Percentiles rank a stretch among this genome's conserved stretches.
Evolutionary conservation across 2,113 vertebrate species (phyloP).

Genomic region (Stictonetta naevosa): DNA sequence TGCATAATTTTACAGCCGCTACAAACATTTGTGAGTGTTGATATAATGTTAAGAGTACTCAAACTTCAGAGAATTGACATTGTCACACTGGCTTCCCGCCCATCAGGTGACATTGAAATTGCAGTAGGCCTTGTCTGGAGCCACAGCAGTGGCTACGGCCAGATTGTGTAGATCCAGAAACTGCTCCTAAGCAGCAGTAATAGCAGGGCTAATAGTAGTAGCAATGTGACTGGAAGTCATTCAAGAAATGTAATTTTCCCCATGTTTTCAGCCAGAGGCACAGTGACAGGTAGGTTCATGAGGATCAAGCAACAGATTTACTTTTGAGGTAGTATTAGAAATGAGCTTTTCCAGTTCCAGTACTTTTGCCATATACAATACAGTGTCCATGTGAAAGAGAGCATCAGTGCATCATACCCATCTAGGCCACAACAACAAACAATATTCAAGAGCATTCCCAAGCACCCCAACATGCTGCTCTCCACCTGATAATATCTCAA

Average conservation of each 20-base stretch:
- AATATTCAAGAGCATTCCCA: not conserved
- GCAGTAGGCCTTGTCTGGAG: not conserved
- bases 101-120: not conserved
- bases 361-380: not conserved
- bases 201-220: not conserved
- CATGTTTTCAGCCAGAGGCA: not conserved
- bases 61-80: not conserved
- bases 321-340: not conserved
- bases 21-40: accelerated
- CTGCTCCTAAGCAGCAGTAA: not conserved
- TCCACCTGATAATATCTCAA: not conserved
- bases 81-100: not conserved
- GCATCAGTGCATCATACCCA: not conserved
- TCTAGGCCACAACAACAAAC: not conserved
- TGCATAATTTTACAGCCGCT: conserved; percentile 37
- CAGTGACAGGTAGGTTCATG: not conserved
- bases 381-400: not conserved
- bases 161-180: not conserved
- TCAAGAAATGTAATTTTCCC: not conserved
- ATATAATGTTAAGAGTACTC: not conserved
- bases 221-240: not conserved
- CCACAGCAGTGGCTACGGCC: not conserved
- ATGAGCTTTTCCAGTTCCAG: not conserved
- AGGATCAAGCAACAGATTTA: not conserved
- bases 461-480: accelerated